These are phyloP conservation scores for Pontoporia blainvillei DNA, from an alignment of 2,113 vertebrate species.

Conservation along the genomic window DNA sequence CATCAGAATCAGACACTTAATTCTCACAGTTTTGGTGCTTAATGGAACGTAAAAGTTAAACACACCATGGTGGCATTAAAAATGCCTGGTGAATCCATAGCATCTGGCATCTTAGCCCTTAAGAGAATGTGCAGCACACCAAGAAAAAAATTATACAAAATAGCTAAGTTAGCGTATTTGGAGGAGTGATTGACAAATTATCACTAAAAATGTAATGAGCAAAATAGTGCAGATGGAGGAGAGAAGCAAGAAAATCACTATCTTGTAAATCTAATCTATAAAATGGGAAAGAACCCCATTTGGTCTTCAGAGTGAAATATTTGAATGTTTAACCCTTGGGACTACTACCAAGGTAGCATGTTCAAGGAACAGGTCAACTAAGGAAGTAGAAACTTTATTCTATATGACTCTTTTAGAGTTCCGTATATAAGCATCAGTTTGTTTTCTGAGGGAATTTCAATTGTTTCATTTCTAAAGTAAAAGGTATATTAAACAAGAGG, in stretches of 20 bases:
- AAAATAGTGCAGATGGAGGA: constrained; percentile 41
- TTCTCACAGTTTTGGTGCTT: constrained; percentile 87
- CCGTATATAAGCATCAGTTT: neutral
- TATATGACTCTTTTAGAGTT: neutral
- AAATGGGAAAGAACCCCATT: constrained; percentile 35
- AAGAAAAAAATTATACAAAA: constrained; percentile 71
- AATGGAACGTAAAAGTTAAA: constrained; percentile 88
- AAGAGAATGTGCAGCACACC: constrained; percentile 75
- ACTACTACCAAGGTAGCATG: neutral
- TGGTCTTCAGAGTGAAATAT: neutral
- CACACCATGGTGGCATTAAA: constrained; percentile 84
- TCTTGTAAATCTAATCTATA: constrained; percentile 36
- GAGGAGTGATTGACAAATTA: constrained; percentile 60
- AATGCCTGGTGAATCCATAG: constrained; percentile 82
- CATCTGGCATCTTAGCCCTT: constrained; percentile 75
- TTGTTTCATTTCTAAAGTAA: constrained; percentile 22
- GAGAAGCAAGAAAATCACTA: constrained; percentile 28
- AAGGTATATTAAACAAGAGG: neutral
- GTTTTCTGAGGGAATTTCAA: neutral
- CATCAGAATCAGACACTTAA: constrained; percentile 83
- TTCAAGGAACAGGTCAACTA: neutral
- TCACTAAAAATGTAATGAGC: constrained; percentile 53
- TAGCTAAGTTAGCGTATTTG: constrained; percentile 72
- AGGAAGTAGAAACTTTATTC: neutral
- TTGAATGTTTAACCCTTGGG: neutral